A percentile compares a stretch with the other conserved stretches of the same genome.
Evolutionary conservation across 2,797 vertebrate genomes (phyloP).

Genomic region (Coregonus sp.): DNA sequence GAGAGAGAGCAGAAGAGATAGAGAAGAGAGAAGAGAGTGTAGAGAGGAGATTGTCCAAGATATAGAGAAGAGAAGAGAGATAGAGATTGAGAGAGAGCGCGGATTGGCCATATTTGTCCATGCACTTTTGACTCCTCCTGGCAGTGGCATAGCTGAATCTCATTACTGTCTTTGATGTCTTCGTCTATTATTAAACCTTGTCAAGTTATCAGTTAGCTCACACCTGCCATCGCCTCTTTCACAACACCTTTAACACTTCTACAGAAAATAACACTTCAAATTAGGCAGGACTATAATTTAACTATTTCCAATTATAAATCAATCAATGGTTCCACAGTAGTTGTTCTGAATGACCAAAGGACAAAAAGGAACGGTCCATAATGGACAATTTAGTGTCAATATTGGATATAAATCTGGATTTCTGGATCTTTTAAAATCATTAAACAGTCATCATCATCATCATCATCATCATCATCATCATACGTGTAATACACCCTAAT

Average conservation of each 20-base stretch:
- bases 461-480: not conserved
- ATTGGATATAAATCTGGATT: not conserved
- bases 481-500: not conserved
- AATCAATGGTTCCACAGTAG: no score
- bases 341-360: no score
- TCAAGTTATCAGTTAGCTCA: not conserved
- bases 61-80: no score
- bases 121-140: constrained; percentile 14
- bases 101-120: constrained; percentile 9
- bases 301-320: no score
- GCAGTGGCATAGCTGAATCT: not conserved
- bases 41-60: no score
- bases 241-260: no score
- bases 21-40: no score
- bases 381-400: not conserved
- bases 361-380: no score
- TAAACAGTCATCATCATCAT: not conserved
- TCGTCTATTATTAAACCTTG: not conserved
- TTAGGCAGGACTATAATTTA: no score
- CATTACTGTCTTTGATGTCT: not conserved
- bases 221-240: not conserved
- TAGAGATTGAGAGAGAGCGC: not conserved
- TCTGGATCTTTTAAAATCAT: not conserved
- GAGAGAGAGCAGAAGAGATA: no score
- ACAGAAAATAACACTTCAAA: no score